Base-by-base conservation (phyloP, 2,797 vertebrate species). In the Sebastes alutus region DNA sequence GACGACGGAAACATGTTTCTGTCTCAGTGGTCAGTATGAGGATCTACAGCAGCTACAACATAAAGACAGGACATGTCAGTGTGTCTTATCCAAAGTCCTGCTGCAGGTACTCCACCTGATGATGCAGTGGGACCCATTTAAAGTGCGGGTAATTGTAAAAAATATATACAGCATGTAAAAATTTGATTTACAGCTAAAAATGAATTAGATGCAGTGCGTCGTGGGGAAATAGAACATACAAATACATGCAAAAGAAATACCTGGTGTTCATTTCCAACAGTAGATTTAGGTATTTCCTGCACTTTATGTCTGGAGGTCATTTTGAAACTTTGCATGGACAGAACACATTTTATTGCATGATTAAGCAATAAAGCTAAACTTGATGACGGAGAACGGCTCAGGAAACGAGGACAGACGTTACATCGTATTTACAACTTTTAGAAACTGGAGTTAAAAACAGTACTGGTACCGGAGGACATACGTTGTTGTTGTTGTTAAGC, bases 1-100 rank as follows among this genome's bases (percentile, higher is more conserved):
- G 56, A 75, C n/a, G 12, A 32, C 25, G 16, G 46, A 77, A 60
- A 56, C n/a, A 27, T 32, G 22, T 59, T 59, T 60, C 16, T 61
- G 22, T 58, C 18, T 56, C 56, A 1, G 9, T 46, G 32, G 30
- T 55, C 33, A 23, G 30, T 10, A 9, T 23, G n/a, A 33, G 7
- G n/a, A 22, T 38, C 70, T n/a, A 11, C 61, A 16, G 10, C 11
- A 7, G 12, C 5, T 18, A 16, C 11, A 13, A 66, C 8, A 62
- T 11, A 18, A 29, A 20, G 38, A 70, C 29, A 16, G 67, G 8
- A 52, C 38, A 55, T 70, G 60, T 23, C 42, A 3, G 16, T 18
- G 32, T 10, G 20, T 4, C n/a, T 27, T 30, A 29, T 12, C 46
- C 12, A 4, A 27, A 59, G 52, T 49, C 46, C 46, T 13, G 18